Conservation (phyloP, 2,888 invertebrate genomes). For the Napeogenes sylphis region DNA sequence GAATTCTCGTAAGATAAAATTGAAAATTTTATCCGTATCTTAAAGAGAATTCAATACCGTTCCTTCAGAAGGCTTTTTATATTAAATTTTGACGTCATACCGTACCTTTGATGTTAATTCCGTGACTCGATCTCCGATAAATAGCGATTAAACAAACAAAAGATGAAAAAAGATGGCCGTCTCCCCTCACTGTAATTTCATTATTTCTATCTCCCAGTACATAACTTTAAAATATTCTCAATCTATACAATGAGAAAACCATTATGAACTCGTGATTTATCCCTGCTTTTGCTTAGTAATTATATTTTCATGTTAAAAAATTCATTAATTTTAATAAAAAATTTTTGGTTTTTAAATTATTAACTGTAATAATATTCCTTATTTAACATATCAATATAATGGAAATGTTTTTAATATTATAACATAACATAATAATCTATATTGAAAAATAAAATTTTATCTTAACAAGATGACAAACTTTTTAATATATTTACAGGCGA, state of each 20-base stretch:
- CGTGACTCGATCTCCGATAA: conserved; percentile 58
- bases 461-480: no score
- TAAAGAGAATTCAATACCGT: conserved; percentile 4
- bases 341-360: no score
- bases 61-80: conserved; percentile 21
- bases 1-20: not conserved
- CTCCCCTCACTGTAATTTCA: conserved; percentile 54
- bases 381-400: no score
- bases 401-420: no score
- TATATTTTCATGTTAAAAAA: no score
- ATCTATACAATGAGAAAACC: conserved; percentile 2
- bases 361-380: no score
- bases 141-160: conserved; percentile 67
- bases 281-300: no score
- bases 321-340: no score
- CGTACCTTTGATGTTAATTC: conserved; percentile 65
- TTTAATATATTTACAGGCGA: conserved; percentile 16
- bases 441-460: no score
- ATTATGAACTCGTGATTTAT: not conserved
- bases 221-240: conserved; percentile 37
- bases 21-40: not conserved
- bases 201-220: conserved; percentile 52
- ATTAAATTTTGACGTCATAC: conserved; percentile 61
- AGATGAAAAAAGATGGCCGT: conserved; percentile 45
- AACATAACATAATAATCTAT: no score